These are phyloP conservation scores for Diplazon laetatorius DNA, from an alignment of 2,888 invertebrate genomes.

Conservation along the genomic window DNA sequence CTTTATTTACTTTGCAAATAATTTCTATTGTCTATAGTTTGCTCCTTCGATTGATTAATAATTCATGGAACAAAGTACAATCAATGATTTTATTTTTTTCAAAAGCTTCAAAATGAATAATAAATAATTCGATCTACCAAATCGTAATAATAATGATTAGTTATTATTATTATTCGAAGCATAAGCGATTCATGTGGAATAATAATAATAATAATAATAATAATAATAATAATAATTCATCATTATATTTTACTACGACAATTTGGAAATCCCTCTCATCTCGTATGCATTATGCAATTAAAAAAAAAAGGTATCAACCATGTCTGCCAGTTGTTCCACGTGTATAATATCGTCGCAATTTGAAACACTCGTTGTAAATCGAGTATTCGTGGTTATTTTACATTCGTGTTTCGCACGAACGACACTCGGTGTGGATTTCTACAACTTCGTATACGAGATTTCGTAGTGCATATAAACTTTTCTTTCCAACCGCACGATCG, in stretches of 20 bases:
- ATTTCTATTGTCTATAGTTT: no score
- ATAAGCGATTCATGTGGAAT: no score
- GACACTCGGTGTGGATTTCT: conserved; percentile 68
- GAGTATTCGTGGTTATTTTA: conserved; percentile 28
- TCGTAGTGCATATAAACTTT: conserved; percentile 43
- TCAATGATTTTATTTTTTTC: no score
- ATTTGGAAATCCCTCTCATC: conserved; percentile 2
- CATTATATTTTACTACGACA: conserved; percentile 3
- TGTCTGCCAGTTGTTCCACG: neutral
- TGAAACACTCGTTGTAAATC: conserved; percentile 30
- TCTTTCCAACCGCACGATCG: conserved; percentile 18
- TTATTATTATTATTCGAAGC: neutral
- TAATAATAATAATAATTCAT: neutral
- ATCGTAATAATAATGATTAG: neutral
- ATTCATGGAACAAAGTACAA: no score
- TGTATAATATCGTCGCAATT: conserved; percentile 32
- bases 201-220: neutral
- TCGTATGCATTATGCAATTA: neutral
- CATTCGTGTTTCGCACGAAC: neutral
- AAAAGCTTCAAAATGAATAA: conserved; percentile 6
- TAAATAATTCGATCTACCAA: no score
- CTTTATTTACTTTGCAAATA: no score
- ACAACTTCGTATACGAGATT: conserved; percentile 66
- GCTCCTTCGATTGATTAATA: no score
- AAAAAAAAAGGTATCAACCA: neutral